Base-by-base conservation (phyloP, 1,140 invertebrate genomes). In the Harpegnathos saltator region DNA sequence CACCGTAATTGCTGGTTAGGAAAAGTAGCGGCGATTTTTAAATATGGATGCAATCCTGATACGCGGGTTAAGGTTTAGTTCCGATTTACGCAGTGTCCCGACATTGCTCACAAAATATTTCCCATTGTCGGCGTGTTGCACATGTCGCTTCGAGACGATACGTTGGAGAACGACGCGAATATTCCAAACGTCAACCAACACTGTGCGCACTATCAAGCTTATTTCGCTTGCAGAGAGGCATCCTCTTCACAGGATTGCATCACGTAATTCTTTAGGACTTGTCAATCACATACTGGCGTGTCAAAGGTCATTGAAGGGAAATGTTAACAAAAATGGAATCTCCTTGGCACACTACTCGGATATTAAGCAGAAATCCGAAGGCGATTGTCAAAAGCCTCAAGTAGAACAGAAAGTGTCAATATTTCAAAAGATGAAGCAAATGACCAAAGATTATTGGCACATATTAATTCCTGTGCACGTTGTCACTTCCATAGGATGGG, bases 401-500 rank as follows among this genome's bases (percentile, higher is more conserved):
- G 12, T 65, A 38, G 29, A 81, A 17, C 84, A 92, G 83, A 96
- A 97, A 88, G 85, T 95, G 33, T 95, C 96, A 4, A 88, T 98
- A 14, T 97, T 98, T 91, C 96, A 98, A 90, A 96, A 96, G 90
- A 98, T 99, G 93, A 99, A 99, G 93, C 95, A 97, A 90, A 97
- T 99, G 96, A 97, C 98, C 90, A 97, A 97, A 93, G 97, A 99
- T 91, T 99, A 99, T 94, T 99, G 98, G 97, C 98, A 99, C 94
- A 96, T 99, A 77, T 92, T 99, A 50, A 94, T 99, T 75, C 98
- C 98, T 44, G 98, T 99, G 0, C 98, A 99, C 94, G 89, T 98
- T 73, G 95, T 96, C 7, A 99, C 98, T 14, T 99, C 98, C 0
- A 92, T 96, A 72, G 95, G 96, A 80, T 99, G 98, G 98, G 96